phyloP scores from a whole-genome alignment of 2,888 invertebrate genomes.

The Litoditis marina region DNA sequence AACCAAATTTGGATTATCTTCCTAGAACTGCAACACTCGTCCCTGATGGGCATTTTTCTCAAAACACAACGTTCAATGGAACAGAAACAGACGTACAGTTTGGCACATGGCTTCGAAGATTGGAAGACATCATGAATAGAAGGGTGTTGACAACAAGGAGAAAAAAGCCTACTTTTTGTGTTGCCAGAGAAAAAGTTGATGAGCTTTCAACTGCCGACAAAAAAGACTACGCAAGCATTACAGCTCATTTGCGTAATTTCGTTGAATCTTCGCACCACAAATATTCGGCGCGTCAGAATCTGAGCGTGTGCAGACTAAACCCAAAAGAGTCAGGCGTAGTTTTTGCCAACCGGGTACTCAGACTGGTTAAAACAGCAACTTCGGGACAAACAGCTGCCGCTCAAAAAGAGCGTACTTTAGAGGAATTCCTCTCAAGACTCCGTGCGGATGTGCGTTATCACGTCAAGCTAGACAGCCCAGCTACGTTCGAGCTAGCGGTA shows the following conservation, averaged over 20 bases:
- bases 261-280: neutral
- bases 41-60: too few species aligned
- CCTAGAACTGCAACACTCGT: too few species aligned
- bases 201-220: neutral
- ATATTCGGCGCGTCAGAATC: neutral
- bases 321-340: neutral
- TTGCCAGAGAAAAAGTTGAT: constrained; percentile 2
- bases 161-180: neutral
- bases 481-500: neutral
- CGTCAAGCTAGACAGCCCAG: constrained; percentile 1
- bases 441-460: neutral
- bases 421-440: neutral
- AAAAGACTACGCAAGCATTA: neutral
- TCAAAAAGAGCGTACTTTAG: neutral
- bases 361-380: neutral
- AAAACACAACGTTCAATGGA: too few species aligned
- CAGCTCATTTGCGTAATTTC: neutral
- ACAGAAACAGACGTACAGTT: neutral
- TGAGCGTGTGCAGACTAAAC: neutral
- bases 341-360: neutral
- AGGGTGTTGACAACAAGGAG: neutral
- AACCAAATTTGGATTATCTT: too few species aligned
- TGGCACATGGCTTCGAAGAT: neutral
- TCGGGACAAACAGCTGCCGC: neutral
- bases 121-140: neutral